Percentiles rank a stretch among this genome's conserved stretches.
These are phyloP conservation scores for Mesorhabditis spiculigera DNA, from an alignment of 2,888 invertebrate species.

Conservation along the genomic window DNA sequence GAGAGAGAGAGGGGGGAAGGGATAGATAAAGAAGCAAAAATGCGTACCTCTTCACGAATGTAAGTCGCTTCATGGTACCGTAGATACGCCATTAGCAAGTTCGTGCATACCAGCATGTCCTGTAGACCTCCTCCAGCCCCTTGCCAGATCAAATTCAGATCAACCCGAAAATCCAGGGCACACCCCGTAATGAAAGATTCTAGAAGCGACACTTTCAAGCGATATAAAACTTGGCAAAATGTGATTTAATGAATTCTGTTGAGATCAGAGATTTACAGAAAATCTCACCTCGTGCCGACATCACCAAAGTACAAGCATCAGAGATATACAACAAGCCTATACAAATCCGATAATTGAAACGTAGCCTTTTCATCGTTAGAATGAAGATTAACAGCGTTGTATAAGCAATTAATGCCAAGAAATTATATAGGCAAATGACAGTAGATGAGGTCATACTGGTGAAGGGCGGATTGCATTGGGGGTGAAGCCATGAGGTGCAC, in stretches of 20 bases:
- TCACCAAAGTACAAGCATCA: not conserved
- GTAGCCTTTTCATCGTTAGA: not conserved
- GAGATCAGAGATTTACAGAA: too few relatives aligned
- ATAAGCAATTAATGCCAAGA: not conserved
- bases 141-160: conserved; percentile 3
- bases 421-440: not conserved
- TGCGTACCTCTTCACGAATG: not conserved
- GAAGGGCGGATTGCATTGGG: not conserved
- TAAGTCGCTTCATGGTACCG: not conserved
- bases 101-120: not conserved
- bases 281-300: conserved; percentile 1
- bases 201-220: not conserved
- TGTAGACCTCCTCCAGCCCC: not conserved
- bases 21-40: not conserved
- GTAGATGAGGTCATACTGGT: not conserved
- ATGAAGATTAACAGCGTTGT: not conserved
- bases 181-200: not conserved
- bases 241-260: too few relatives aligned
- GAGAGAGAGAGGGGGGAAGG: not conserved
- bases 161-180: not conserved
- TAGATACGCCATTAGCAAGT: not conserved
- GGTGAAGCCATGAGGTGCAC: not conserved
- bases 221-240: too few relatives aligned
- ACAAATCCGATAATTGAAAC: not conserved
- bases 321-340: not conserved